phyloP scores from a whole-genome alignment of 2,888 invertebrate species.

The Chaitophorus viminalis region DNA sequence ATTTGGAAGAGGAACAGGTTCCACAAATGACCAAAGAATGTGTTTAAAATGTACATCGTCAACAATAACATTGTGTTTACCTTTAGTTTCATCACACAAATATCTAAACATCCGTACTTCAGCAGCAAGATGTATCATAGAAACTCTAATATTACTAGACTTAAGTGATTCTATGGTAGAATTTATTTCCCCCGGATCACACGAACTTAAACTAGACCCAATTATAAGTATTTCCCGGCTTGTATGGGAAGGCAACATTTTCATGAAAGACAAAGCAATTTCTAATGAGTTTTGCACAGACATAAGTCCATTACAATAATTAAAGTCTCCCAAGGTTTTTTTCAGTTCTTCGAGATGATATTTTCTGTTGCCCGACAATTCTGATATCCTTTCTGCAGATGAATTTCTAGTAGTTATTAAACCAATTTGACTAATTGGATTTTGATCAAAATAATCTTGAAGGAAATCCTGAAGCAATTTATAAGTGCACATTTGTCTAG shows the following conservation, averaged over 20 bases:
- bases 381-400: constrained; percentile 90
- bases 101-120: constrained; percentile 92
- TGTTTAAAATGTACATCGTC: constrained; percentile 81
- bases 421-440: constrained; percentile 97
- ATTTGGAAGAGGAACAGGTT: constrained; percentile 79
- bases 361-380: constrained; percentile 86
- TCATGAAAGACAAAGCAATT: constrained; percentile 83
- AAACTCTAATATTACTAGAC: constrained; percentile 86
- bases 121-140: constrained; percentile 94
- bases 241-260: constrained; percentile 91
- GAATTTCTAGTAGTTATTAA: constrained; percentile 91
- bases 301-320: constrained; percentile 84
- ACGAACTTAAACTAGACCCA: constrained; percentile 93
- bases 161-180: constrained; percentile 83
- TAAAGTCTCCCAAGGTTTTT: constrained; percentile 63
- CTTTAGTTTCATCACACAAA: constrained; percentile 86
- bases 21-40: constrained; percentile 74
- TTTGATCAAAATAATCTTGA: constrained; percentile 97
- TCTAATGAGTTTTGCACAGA: constrained; percentile 96
- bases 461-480: constrained; percentile 93
- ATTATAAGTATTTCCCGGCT: constrained; percentile 93
- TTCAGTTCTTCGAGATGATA: constrained; percentile 77
- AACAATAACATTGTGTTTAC: constrained; percentile 85
- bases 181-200: constrained; percentile 94
- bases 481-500: constrained; percentile 83